Percentiles rank a stretch among this genome's conserved stretches.
Evolutionary conservation across 2,888 invertebrate species (phyloP).

Genomic region (Eugnorisma glareosa): DNA sequence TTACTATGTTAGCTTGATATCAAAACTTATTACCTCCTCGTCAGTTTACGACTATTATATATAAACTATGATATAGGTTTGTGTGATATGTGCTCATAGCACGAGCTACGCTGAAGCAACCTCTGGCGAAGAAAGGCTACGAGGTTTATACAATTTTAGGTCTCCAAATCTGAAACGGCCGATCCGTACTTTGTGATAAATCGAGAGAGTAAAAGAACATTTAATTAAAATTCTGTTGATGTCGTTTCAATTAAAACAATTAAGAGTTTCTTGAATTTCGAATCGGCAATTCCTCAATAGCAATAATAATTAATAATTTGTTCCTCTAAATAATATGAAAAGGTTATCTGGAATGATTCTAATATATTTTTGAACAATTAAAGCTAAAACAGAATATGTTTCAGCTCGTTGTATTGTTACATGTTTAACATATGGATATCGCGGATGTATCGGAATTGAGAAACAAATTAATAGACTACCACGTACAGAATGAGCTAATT

Average conservation of each 20-base stretch:
- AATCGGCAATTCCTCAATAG: neutral
- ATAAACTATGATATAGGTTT: slow-evolving; percentile 52
- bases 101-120: slow-evolving; percentile 13
- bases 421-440: neutral
- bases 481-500: slow-evolving; percentile 7
- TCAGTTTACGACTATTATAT: slow-evolving; percentile 65
- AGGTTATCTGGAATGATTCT: neutral
- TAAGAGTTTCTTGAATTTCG: slow-evolving; percentile 7
- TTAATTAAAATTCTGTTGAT: neutral
- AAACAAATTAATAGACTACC: slow-evolving; percentile 27
- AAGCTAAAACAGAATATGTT: neutral
- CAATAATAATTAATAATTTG: neutral
- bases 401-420: neutral
- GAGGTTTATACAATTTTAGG: too few relatives aligned
- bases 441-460: slow-evolving; percentile 5
- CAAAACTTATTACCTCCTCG: slow-evolving; percentile 70
- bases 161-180: neutral
- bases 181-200: neutral
- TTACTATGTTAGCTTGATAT: slow-evolving; percentile 70
- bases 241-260: slow-evolving; percentile 7
- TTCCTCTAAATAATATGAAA: neutral
- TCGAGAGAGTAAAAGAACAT: neutral
- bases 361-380: neutral
- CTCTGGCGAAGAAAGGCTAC: neutral
- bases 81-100: slow-evolving; percentile 21